phyloP scores from a whole-genome alignment of 37 sponge, comb jelly and placozoan species.

The Geodia barretti region DNA sequence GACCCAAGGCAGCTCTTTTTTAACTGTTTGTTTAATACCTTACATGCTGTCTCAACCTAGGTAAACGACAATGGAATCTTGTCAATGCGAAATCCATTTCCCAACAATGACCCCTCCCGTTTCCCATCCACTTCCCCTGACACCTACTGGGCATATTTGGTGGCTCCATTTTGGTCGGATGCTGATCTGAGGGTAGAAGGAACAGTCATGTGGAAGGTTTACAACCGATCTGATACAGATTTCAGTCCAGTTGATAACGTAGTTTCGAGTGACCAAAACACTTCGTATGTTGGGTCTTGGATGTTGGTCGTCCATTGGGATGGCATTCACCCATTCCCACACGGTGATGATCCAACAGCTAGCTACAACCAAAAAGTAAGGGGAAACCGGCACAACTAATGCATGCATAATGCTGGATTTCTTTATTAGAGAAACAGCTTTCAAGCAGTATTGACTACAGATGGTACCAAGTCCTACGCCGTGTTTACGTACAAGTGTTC shows the following conservation, averaged over 20 bases:
- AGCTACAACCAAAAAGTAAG: too few species aligned
- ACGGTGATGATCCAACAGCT: too few species aligned
- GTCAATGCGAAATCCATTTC: neutral
- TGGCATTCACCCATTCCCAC: conserved; percentile 59
- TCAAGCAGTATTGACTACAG: conserved; percentile 49
- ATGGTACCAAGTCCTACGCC: conserved; percentile 39
- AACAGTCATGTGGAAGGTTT: neutral
- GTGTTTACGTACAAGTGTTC: conserved; percentile 49
- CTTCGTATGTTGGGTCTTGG: conserved; percentile 27
- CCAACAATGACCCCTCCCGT: neutral
- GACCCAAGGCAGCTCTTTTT: too few species aligned
- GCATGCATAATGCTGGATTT: too few species aligned
- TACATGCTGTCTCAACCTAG: neutral
- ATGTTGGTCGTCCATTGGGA: conserved; percentile 53
- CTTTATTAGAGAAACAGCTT: conserved; percentile 36
- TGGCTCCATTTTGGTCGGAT: neutral
- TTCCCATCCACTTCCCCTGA: neutral
- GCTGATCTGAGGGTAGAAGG: neutral
- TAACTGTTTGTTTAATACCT: too few species aligned
- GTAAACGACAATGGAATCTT: neutral
- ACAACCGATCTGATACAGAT: too few species aligned
- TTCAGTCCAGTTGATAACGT: conserved; percentile 4
- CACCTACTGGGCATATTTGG: neutral
- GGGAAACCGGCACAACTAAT: too few species aligned
- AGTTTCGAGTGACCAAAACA: neutral